These are phyloP conservation scores for Embiotoca jacksoni DNA, from an alignment of 2,113 vertebrate species.

Conservation along the genomic window DNA sequence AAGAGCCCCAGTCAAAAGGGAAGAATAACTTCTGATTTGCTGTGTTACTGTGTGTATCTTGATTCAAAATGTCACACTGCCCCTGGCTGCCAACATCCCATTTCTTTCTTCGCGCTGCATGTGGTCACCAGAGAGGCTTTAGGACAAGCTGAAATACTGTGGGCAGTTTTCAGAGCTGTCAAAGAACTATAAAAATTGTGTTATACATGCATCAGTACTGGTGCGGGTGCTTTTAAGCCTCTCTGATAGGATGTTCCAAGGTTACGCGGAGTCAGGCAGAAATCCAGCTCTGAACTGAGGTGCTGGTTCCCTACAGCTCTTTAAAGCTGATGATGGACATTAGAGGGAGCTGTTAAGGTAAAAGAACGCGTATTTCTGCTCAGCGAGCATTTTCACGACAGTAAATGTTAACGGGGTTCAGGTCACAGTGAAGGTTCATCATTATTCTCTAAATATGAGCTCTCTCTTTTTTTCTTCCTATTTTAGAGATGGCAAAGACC, in stretches of 20 bases:
- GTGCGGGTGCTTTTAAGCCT: constrained; percentile 31
- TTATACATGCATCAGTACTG: constrained; percentile 20
- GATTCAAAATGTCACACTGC: constrained; percentile 58
- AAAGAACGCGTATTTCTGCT: constrained; percentile 24
- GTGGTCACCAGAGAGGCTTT: constrained; percentile 37
- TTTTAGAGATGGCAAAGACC: neutral
- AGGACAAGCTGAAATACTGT: constrained; percentile 30
- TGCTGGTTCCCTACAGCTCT: constrained; percentile 29
- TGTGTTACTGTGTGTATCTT: constrained; percentile 14
- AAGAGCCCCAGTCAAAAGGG: constrained; percentile 45
- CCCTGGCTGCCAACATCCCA: constrained; percentile 41
- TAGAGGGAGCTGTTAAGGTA: constrained; percentile 25
- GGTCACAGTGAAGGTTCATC: constrained; percentile 5
- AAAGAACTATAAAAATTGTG: constrained; percentile 41
- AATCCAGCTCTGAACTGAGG: constrained; percentile 31
- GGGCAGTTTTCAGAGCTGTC: constrained; percentile 49
- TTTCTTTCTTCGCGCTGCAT: constrained; percentile 38
- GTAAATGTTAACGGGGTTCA: constrained; percentile 9
- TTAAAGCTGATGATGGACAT: constrained; percentile 34
- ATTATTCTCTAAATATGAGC: neutral
- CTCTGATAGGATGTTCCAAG: constrained; percentile 35
- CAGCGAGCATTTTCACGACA: constrained; percentile 27
- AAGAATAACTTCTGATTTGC: constrained; percentile 44
- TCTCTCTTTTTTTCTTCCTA: neutral
- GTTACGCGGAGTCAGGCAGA: constrained; percentile 34